Conservation (phyloP, 2,113 vertebrate genomes). For the Boulengeromyrus knoepffleri region DNA sequence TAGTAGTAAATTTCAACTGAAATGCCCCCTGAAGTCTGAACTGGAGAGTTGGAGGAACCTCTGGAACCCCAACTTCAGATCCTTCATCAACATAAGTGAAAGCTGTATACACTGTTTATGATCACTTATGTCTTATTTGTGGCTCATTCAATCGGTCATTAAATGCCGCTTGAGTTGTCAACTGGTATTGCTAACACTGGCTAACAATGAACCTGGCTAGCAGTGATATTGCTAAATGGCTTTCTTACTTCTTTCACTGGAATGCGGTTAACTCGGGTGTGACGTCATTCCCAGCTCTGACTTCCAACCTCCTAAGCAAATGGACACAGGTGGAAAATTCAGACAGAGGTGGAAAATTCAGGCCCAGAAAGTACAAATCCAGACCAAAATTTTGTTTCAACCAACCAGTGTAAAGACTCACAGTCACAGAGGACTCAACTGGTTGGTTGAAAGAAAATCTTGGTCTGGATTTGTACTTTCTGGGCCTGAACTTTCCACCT, state of each 20-base stretch:
- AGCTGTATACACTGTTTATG: not conserved
- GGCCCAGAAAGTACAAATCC: too few species aligned
- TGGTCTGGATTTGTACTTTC: too few species aligned
- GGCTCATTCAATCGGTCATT: not conserved
- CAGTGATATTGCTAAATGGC: not conserved
- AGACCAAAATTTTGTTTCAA: too few species aligned
- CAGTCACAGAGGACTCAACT: too few species aligned
- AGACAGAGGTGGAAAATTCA: too few species aligned
- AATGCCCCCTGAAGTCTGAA: not conserved
- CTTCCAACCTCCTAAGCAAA: not conserved
- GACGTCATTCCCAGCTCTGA: not conserved
- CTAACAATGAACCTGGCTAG: not conserved
- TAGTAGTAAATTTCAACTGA: not conserved
- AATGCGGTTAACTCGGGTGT: not conserved
- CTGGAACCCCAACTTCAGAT: not conserved
- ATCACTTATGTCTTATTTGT: not conserved
- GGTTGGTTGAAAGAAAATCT: too few species aligned
- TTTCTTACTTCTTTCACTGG: not conserved
- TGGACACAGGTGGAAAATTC: too few species aligned
- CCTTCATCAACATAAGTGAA: not conserved
- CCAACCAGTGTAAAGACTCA: too few species aligned
- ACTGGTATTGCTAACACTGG: not conserved
- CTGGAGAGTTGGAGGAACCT: not conserved
- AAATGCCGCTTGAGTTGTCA: not conserved
- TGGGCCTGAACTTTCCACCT: too few species aligned